A percentile compares a stretch with the other conserved stretches of the same genome.
phyloP scores from a whole-genome alignment of 2,113 vertebrate genomes.

The Syngnathus typhle region DNA sequence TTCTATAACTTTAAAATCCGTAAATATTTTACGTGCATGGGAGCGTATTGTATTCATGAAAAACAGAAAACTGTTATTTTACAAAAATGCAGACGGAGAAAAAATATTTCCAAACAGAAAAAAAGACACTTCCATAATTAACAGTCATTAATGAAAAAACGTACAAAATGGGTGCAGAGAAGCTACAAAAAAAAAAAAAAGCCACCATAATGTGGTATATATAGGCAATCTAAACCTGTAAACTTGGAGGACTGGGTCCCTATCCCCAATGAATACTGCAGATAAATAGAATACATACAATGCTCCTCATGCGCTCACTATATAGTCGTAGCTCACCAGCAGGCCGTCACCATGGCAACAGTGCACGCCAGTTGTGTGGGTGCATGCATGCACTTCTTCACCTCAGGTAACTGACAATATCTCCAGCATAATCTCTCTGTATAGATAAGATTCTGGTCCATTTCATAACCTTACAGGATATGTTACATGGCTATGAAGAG shows the following conservation, averaged over 20 bases:
- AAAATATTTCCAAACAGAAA: no score
- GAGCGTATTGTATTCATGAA: no score
- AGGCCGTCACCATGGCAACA: conserved; percentile 29
- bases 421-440: conserved; percentile 14
- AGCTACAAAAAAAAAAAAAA: no score
- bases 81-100: no score
- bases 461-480: not conserved
- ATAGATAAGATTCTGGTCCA: not conserved
- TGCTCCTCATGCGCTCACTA: not conserved
- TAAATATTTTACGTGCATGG: no score
- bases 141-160: no score
- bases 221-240: not conserved
- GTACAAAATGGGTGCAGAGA: no score
- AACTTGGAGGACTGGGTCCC: not conserved
- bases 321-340: conserved; percentile 18
- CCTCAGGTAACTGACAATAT: conserved; percentile 36
- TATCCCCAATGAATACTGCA: not conserved
- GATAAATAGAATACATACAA: not conserved
- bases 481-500: not conserved
- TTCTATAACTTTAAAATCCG: no score
- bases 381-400: conserved; percentile 40
- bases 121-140: no score
- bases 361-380: conserved; percentile 37
- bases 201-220: not conserved
- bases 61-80: no score